Base-by-base conservation (phyloP, 2,113 vertebrate genomes). In the Syngnathoides biaculeatus region DNA sequence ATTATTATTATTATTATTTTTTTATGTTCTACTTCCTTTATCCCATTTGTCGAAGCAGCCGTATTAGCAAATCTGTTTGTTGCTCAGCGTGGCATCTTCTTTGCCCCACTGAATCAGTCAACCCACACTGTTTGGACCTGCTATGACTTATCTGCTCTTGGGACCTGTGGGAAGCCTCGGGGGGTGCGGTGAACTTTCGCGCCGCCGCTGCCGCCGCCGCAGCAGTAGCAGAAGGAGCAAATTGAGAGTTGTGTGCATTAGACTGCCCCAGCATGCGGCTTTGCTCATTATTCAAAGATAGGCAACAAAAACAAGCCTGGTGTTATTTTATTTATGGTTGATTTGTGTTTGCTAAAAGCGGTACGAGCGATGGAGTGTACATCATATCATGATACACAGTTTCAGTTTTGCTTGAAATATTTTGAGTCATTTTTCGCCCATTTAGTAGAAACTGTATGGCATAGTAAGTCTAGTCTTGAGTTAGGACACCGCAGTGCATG, bases 81-180 rank as follows among this genome's bases (percentile, higher is more conserved):
- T 20, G 56, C 56, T 30, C 27, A 38, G 10, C 5, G 19, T 13
- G 58, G 11, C 35, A 22, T 61, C 58, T 22, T 61, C 22, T 5
- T 61, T 61, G 35, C 38, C 20, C 58, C 22, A n/a, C n/a, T 22
- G 20, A 40, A 61, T 42, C 20, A 22, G 58, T 61, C 58, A 61
- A 19, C 20, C n/a, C 20, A n/a, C 58, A 61, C 38, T 22, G 58
- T 61, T 61, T 39, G 39, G 58, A 39, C 20, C 38, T 22, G 58
- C 58, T n/a, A 42, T 40, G 58, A 61, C 20, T 61, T 61, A 61
- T 39, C 58, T 61, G 35, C 58, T 61, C 38, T 13, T 40, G 58
- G 27, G 58, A 40, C 58, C 58, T 40, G n/a, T 39, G 38, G 58
- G 20, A 19, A 40, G 58, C 58, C 58, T 61, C 20, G 19, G 19